phyloP scores from a whole-genome alignment of 2,888 invertebrate species.

The Drepana falcataria region DNA sequence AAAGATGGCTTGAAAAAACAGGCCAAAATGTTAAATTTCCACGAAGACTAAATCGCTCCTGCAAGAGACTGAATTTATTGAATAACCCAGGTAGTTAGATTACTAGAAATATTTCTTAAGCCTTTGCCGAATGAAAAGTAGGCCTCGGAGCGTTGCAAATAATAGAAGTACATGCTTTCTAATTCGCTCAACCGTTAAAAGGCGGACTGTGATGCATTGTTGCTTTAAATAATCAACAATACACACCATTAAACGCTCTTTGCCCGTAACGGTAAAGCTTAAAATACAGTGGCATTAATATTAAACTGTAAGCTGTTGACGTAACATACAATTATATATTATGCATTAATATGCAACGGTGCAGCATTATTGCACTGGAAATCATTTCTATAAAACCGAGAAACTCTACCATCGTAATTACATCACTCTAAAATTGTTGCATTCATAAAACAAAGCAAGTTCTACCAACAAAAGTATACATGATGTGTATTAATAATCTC shows the following conservation, averaged over 20 bases:
- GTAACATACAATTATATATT: not conserved
- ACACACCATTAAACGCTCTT: not conserved
- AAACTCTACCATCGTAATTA: not conserved
- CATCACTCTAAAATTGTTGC: too few species aligned
- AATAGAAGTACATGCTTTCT: conserved; percentile 28
- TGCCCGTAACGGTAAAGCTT: not conserved
- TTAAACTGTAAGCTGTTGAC: not conserved
- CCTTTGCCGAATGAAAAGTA: not conserved
- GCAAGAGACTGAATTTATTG: too few species aligned
- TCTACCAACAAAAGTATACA: too few species aligned
- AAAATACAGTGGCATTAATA: not conserved
- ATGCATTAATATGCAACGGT: not conserved
- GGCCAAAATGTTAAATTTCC: too few species aligned
- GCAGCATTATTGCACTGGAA: not conserved
- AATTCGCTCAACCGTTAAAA: conserved; percentile 20
- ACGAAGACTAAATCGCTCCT: too few species aligned
- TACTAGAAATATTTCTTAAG: too few species aligned
- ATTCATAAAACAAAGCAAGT: too few species aligned
- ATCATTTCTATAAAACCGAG: not conserved
- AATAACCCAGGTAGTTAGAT: too few species aligned
- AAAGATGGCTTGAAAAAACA: too few species aligned
- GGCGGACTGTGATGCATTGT: not conserved
- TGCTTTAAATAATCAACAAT: not conserved
- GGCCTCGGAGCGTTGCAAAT: not conserved
- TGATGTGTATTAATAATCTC: not conserved